Conservation (phyloP, 2,888 invertebrate species). For the Orthosia incerta region DNA sequence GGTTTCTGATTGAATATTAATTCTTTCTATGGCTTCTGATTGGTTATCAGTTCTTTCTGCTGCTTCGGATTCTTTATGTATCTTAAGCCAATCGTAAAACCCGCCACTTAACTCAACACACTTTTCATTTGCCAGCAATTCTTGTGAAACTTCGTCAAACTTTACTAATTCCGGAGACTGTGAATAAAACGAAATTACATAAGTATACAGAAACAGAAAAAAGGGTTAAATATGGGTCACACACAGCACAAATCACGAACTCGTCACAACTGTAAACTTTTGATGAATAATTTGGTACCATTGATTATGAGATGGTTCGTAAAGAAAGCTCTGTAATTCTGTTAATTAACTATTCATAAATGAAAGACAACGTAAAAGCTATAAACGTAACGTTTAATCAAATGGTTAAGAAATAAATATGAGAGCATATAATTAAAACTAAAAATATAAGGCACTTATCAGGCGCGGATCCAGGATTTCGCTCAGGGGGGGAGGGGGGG, state of each 20-base stretch:
- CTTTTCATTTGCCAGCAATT: neutral
- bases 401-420: conserved; percentile 16
- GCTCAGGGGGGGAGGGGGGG: no score
- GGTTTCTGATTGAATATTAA: neutral
- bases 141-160: neutral
- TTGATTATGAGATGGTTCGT: neutral
- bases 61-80: neutral
- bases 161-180: conserved; percentile 4
- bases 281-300: neutral
- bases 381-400: conserved; percentile 33
- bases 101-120: neutral
- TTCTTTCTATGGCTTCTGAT: neutral
- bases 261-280: neutral
- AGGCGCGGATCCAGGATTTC: no score
- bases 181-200: conserved; percentile 13
- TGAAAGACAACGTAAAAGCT: conserved; percentile 25
- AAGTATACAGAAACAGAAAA: neutral
- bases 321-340: neutral
- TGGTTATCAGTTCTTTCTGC: neutral
- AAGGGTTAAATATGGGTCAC: neutral
- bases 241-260: neutral
- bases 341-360: conserved; percentile 1
- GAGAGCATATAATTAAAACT: conserved; percentile 4
- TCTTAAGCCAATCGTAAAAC: neutral
- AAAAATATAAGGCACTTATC: neutral